These are phyloP conservation scores for Salminus brasiliensis DNA, from an alignment of 2,113 vertebrate genomes.

Conservation along the genomic window DNA sequence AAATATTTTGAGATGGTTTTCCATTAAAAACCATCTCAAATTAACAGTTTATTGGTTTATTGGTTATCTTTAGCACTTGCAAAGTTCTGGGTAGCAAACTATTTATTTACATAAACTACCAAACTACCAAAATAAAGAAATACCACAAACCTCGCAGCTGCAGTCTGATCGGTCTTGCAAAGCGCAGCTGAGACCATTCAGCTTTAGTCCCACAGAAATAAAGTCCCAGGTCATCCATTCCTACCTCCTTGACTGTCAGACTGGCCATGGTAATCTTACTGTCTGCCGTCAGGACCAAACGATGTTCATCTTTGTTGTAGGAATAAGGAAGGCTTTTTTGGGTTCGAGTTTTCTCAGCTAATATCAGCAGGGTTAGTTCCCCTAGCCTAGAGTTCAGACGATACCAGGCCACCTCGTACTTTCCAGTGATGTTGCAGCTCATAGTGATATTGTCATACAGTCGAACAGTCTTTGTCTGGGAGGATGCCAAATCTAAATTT, in stretches of 20 bases:
- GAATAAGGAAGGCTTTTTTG: background rate
- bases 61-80: no score
- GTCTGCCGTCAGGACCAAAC: background rate
- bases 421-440: background rate
- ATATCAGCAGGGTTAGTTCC: background rate
- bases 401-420: background rate
- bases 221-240: background rate
- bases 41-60: no score
- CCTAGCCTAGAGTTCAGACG: background rate
- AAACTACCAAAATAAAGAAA: background rate
- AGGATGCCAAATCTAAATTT: no score
- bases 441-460: background rate
- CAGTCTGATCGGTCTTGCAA: background rate
- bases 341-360: background rate
- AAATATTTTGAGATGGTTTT: no score
- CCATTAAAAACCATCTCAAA: no score
- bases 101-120: no score
- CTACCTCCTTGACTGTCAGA: background rate
- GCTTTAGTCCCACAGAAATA: conserved; percentile 20
- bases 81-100: no score
- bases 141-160: background rate
- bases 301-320: background rate
- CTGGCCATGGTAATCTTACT: background rate
- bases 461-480: background rate
- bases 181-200: background rate